A percentile compares a stretch with the other conserved stretches of the same genome.
These are phyloP conservation scores for Podarcis muralis DNA, from an alignment of 2,113 vertebrate species.

Conservation along the genomic window DNA sequence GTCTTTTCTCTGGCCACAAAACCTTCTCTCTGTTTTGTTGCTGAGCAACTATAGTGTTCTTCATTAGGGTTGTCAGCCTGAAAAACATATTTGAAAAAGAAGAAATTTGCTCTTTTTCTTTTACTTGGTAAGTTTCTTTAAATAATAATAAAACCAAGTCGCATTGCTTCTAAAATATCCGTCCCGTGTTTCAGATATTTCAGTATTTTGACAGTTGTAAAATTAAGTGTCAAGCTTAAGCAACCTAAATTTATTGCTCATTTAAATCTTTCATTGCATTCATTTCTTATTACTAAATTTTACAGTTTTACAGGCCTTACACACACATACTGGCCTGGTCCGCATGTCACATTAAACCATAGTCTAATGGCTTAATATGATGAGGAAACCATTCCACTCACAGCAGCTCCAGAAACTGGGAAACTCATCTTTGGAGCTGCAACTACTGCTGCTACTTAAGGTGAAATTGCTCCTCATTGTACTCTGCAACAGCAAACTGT, in stretches of 20 bases:
- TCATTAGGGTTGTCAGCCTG: conserved; percentile 85
- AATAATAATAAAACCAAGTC: background rate
- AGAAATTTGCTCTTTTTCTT: conserved; percentile 24
- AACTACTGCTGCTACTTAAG: background rate
- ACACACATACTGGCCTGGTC: background rate
- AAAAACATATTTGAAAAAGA: conserved; percentile 63
- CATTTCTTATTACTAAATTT: background rate
- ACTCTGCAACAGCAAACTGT: background rate
- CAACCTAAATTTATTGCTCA: background rate
- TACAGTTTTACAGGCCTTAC: background rate
- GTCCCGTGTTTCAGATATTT: conserved; percentile 6
- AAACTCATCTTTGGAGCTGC: background rate
- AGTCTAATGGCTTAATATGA: too few relatives aligned
- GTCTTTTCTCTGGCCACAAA: conserved; percentile 63
- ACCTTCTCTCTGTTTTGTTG: conserved; percentile 60
- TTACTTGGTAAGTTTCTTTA: conserved; percentile 6
- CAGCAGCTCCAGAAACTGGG: background rate
- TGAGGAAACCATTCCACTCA: background rate
- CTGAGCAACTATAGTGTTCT: conserved; percentile 57
- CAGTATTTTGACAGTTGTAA: conserved; percentile 6
- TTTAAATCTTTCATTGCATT: background rate
- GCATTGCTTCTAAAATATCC: conserved; percentile 14
- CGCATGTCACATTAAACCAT: too few relatives aligned
- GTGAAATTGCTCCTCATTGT: background rate
- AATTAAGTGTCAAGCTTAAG: background rate